Evolutionary conservation across 53 echinoderm and acorn worm species (phyloP).

Genomic region (Temnopleurus reevesii): DNA sequence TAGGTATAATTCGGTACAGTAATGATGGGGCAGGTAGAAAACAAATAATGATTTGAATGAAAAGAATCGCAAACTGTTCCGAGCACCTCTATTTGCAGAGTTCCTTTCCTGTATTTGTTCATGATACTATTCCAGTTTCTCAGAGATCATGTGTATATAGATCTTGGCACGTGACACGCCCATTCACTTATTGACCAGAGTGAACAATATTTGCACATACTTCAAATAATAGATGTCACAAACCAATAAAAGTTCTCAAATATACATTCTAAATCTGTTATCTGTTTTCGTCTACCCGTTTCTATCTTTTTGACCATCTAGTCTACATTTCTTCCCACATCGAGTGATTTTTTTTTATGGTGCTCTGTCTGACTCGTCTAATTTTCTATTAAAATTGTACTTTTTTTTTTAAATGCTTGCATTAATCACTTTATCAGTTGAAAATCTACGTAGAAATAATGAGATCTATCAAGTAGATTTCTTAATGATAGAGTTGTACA

Average conservation of each 20-base stretch:
- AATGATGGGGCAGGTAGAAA: not conserved
- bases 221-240: not conserved
- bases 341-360: no score
- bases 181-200: not conserved
- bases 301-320: not conserved
- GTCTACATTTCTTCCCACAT: not conserved
- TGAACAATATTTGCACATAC: not conserved
- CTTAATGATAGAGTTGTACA: no score
- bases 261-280: not conserved
- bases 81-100: not conserved
- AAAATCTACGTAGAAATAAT: no score
- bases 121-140: not conserved
- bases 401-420: no score
- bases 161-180: not conserved
- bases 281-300: not conserved
- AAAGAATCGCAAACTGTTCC: not conserved
- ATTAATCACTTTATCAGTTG: no score
- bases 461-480: no score
- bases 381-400: no score
- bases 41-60: conserved; percentile 1
- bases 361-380: no score
- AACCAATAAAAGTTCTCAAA: not conserved
- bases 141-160: not conserved
- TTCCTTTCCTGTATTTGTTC: not conserved
- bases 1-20: no score